Evolutionary conservation across 2,797 vertebrate species (phyloP).

Genomic region (Toxotes lorentzi): DNA sequence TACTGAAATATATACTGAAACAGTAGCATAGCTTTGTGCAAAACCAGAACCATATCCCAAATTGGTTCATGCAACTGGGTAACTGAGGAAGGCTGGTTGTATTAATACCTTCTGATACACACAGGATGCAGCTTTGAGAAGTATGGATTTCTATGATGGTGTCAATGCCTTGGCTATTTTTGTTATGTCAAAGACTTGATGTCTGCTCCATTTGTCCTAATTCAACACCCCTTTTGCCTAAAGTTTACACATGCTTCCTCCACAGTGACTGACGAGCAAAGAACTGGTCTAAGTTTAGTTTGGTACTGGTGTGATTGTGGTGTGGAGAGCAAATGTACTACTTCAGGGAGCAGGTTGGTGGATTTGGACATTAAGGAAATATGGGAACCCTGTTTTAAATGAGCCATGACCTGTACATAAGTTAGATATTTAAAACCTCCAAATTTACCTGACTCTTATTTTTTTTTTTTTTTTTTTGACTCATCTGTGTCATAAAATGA

Average conservation of each 20-base stretch:
- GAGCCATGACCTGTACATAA: constrained; percentile 88
- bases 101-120: constrained; percentile 34
- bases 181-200: constrained; percentile 28
- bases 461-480: constrained; percentile 56
- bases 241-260: constrained; percentile 48
- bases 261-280: constrained; percentile 30
- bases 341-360: constrained; percentile 52
- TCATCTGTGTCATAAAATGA: constrained; percentile 89
- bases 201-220: constrained; percentile 53
- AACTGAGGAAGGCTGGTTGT: constrained; percentile 35
- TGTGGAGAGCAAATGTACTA: constrained; percentile 41
- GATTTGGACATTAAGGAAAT: constrained; percentile 57
- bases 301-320: constrained; percentile 15
- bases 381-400: constrained; percentile 81
- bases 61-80: constrained; percentile 17
- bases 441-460: constrained; percentile 62
- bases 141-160: constrained; percentile 27
- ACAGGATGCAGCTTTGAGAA: constrained; percentile 29
- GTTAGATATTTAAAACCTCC: constrained; percentile 82
- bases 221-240: constrained; percentile 44
- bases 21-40: constrained; percentile 59
- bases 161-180: constrained; percentile 44
- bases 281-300: constrained; percentile 3
- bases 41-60: constrained; percentile 55
- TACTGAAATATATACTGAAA: constrained; percentile 58